Base-by-base conservation (phyloP, 2,888 invertebrate species). In the Synanthedon myopaeformis region DNA sequence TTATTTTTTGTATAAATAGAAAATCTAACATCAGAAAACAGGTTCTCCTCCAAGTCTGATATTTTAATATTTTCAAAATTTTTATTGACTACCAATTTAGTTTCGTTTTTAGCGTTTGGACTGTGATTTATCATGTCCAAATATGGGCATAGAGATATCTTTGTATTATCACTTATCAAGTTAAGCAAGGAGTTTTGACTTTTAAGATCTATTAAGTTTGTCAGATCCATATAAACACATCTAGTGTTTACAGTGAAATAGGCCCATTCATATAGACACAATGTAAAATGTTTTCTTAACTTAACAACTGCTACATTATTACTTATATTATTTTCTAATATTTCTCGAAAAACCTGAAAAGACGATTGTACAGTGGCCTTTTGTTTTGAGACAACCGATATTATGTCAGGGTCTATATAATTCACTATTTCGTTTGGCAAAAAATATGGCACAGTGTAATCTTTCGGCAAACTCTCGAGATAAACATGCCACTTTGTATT, bases 61-160 rank as follows among this genome's bases (percentile, higher is more conserved):
- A 84, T 52, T 58, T 66, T 70, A 17, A 82, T 58, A 62, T 77
- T 76, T 57, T 76, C 70, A 55, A 79, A 63, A 57, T 76, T 66
- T 54, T 67, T 81, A 58, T 73, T 73, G 11, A 84, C 72, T 57
- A 80, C 55, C 54, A 85, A 64, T 61, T 82, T 82, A 14, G 84
- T 82, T 68, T 86, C 85, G 61, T 93, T 92, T 58, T 82, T 79
- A 3, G 91, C 91, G 54, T 79, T 69, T 57, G 89, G 88, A 54
- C 92, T 92, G 71, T 97, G 97, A 84, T 97, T 97, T 58, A 97
- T 93, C 83, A 97, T 90, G 76, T 97, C 97, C 56, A 97, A 85
- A 73, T 93, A 95, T 0, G 97, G 97, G 58, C 95, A 96, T 52
- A 97, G 76, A 4, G 96, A 96, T 79, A 92, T 89, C 59, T 89